Percentiles rank a stretch among this genome's conserved stretches.
phyloP scores from a whole-genome alignment of 2,888 invertebrate species.

The Spialia ferax region DNA sequence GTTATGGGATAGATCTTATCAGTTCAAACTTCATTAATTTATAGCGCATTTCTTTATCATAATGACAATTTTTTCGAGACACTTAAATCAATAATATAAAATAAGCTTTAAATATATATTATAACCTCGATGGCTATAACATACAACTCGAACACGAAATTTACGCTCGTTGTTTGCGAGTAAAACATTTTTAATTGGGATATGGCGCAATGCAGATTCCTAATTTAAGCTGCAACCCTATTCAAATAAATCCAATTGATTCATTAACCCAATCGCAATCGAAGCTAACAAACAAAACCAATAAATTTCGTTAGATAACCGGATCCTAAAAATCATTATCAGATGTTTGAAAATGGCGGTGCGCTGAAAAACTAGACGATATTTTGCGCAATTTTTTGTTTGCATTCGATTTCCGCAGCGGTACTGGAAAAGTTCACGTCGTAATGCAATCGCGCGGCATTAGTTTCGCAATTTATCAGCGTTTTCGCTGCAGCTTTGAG shows the following conservation, averaged over 20 bases:
- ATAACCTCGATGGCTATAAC: too few relatives aligned
- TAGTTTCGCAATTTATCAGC: conserved; percentile 82
- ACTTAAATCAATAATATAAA: not conserved
- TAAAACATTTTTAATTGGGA: conserved; percentile 10
- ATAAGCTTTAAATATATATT: too few relatives aligned
- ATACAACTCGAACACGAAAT: not conserved
- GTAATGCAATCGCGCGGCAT: conserved; percentile 82
- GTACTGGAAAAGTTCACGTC: conserved; percentile 84
- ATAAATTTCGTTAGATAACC: conserved; percentile 39
- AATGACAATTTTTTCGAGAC: not conserved
- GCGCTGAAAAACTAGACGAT: conserved; percentile 71
- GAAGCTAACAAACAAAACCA: conserved; percentile 33
- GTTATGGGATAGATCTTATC: not conserved
- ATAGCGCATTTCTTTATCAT: too few relatives aligned
- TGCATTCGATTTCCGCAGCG: conserved; percentile 71
- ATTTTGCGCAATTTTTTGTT: conserved; percentile 73
- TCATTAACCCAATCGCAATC: conserved; percentile 37
- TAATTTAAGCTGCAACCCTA: conserved; percentile 17
- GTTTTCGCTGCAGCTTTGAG: conserved; percentile 79
- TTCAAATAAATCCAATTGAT: conserved; percentile 32
- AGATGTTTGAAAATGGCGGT: conserved; percentile 67
- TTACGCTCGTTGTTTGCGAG: not conserved
- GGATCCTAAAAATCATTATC: conserved; percentile 66
- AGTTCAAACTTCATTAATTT: too few relatives aligned
- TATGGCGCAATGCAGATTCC: conserved; percentile 27